Evolutionary conservation across 2,888 invertebrate genomes (phyloP).

Genomic region (Scaptomyza cyrtandrae): DNA sequence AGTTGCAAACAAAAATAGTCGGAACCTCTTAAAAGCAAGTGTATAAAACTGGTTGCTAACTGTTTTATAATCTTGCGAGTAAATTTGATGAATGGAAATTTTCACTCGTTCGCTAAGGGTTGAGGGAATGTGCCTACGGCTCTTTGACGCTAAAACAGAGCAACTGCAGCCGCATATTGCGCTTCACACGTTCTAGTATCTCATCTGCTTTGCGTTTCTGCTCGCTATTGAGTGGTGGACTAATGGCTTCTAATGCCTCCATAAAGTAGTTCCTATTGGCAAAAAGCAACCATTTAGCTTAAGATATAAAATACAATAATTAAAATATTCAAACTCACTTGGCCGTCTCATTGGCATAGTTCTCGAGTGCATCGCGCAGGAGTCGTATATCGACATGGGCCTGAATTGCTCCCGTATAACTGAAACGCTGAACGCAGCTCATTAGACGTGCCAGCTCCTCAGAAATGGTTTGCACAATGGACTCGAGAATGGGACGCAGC

Average conservation of each 20-base stretch:
- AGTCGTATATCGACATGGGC: slow-evolving; percentile 91
- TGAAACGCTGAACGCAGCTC: slow-evolving; percentile 90
- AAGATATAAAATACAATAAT: background rate
- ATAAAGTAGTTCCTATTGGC: slow-evolving; percentile 89
- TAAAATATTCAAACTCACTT: slow-evolving; percentile 85
- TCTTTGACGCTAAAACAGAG: slow-evolving; percentile 86
- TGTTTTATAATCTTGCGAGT: background rate
- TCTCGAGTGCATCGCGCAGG: slow-evolving; percentile 87
- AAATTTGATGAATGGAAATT: background rate
- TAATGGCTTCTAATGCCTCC: slow-evolving; percentile 91
- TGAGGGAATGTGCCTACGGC: slow-evolving; percentile 69
- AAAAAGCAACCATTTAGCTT: slow-evolving; percentile 8
- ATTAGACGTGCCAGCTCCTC: slow-evolving; percentile 96
- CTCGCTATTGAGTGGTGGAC: slow-evolving; percentile 87
- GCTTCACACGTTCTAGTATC: slow-evolving; percentile 87
- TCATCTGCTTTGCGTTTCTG: slow-evolving; percentile 88
- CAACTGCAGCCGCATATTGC: slow-evolving; percentile 89
- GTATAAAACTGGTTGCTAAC: background rate
- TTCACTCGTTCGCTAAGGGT: too few relatives aligned
- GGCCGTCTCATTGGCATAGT: slow-evolving; percentile 88
- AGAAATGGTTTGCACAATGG: slow-evolving; percentile 95
- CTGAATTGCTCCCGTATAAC: slow-evolving; percentile 90
- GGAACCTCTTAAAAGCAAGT: background rate
- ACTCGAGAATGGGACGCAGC: slow-evolving; percentile 89
- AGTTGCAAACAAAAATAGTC: background rate